Evolutionary conservation across 1,140 invertebrate species (phyloP), one percentile per base, ranked within the genome.

Genomic region (Dendroctonus valens): DNA sequence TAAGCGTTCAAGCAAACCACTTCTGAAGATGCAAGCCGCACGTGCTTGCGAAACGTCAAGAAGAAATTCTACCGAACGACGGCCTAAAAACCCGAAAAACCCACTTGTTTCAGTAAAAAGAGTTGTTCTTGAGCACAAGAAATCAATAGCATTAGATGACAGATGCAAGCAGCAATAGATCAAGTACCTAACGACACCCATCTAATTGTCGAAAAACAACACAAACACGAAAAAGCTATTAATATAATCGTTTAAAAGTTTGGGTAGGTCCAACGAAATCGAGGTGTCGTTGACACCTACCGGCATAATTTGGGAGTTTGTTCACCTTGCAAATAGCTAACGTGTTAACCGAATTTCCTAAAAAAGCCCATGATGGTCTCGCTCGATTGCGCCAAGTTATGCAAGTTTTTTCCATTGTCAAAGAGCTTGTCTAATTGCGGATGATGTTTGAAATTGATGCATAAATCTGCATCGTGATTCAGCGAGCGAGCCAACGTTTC

Each of bases 251-350:
- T n/a, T 59, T 37, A 15, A 59, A 59, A 59, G 55, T 59, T 59
- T 39, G 55, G 55, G 55, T 59, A 59, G 55, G 55, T 59, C 55
- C 55, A 53, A 11, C 51, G 26, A 40, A 55, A 39, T 14, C 46
- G 8, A 59, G 41, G 55, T 59, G 59, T 60, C 59, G 39, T 12
- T 51, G 59, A 60, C 59, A 50, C 48, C 57, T 59, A 60, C 48
- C 44, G 37, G 59, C 12, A 60, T 60, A 60, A 60, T 50, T 60
- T 60, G 14, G 59, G 59, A 60, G 59, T 49, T 60, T 60, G 48
- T 60, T 60, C 48, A 60, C 59, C 59, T 60, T 39, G 37, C 48
- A 37, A 49, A 50, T 50, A 51, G 11, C 40, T 37, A 48, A 51
- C 48, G 37, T 48, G 57, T 15, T 46, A 14, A 55, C 37, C 37